A percentile compares a stretch with the other conserved stretches of the same genome.
These are phyloP conservation scores for Pseudeuparius sepicola DNA, from an alignment of 2,888 invertebrate genomes.

Conservation along the genomic window DNA sequence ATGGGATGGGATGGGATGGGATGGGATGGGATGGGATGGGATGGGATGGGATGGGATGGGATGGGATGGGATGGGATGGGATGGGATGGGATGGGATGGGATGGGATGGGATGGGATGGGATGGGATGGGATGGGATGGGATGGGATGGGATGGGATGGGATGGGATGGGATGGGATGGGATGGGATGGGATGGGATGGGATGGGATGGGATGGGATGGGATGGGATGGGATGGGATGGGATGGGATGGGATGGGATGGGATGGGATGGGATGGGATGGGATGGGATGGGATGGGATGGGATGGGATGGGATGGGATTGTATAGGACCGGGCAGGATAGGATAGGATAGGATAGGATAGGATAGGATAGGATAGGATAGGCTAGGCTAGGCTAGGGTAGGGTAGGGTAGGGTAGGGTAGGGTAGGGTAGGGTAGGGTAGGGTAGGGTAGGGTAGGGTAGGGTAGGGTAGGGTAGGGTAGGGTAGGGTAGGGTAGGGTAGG, in stretches of 20 bases:
- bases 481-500: conserved; percentile 5
- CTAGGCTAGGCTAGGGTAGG: conserved; percentile 2
- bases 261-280: conserved; percentile 12
- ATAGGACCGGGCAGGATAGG: conserved; percentile 4
- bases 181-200: conserved; percentile 12
- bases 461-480: conserved; percentile 1
- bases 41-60: conserved; percentile 12
- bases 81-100: conserved; percentile 12
- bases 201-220: conserved; percentile 12
- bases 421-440: neutral
- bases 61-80: conserved; percentile 12
- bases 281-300: conserved; percentile 12
- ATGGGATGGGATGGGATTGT: conserved; percentile 10
- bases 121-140: conserved; percentile 11
- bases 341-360: conserved; percentile 4
- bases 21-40: conserved; percentile 12
- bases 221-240: conserved; percentile 11
- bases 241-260: conserved; percentile 11
- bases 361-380: conserved; percentile 2
- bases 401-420: conserved; percentile 3
- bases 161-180: conserved; percentile 12
- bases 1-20: conserved; percentile 12
- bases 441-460: conserved; percentile 6
- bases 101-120: conserved; percentile 11
- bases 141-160: conserved; percentile 12